phyloP scores from a whole-genome alignment of 2,113 vertebrate genomes.

The Dendropsophus ebraccatus region DNA sequence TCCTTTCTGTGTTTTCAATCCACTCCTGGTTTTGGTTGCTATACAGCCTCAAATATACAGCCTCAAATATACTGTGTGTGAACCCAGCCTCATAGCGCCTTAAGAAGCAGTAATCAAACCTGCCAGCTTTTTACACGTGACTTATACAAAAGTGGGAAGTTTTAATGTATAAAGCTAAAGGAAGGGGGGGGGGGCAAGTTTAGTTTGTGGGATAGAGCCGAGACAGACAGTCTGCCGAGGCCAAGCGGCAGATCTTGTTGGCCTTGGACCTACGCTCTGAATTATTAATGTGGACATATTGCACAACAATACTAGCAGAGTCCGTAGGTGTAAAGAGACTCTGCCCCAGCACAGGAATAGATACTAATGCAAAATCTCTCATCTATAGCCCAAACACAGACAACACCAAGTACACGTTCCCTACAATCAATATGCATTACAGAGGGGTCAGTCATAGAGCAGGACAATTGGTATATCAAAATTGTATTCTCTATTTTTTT shows the following conservation, averaged over 20 bases:
- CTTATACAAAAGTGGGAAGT: neutral
- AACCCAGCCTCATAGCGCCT: too few species aligned
- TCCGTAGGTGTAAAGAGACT: neutral
- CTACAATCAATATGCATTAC: neutral
- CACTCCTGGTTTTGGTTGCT: too few species aligned
- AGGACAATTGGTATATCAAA: neutral
- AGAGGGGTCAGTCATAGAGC: neutral
- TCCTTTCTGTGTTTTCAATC: too few species aligned
- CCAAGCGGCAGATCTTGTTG: neutral
- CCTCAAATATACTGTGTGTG: too few species aligned
- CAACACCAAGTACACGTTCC: neutral
- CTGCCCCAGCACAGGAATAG: neutral
- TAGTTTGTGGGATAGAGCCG: neutral
- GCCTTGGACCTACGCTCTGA: slow-evolving; percentile 41
- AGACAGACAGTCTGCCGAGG: slow-evolving; percentile 51
- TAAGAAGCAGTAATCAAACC: neutral
- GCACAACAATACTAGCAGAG: neutral
- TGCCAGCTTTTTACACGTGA: neutral
- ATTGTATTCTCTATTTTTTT: neutral
- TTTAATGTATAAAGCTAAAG: neutral
- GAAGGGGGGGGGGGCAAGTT: too few species aligned
- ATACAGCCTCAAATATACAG: too few species aligned
- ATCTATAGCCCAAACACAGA: neutral
- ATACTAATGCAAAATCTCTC: neutral
- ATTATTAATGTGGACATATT: slow-evolving; percentile 43